Evolutionary conservation across 2,888 invertebrate species (phyloP).

Genomic region (Poecilobothrus nobilitatus): DNA sequence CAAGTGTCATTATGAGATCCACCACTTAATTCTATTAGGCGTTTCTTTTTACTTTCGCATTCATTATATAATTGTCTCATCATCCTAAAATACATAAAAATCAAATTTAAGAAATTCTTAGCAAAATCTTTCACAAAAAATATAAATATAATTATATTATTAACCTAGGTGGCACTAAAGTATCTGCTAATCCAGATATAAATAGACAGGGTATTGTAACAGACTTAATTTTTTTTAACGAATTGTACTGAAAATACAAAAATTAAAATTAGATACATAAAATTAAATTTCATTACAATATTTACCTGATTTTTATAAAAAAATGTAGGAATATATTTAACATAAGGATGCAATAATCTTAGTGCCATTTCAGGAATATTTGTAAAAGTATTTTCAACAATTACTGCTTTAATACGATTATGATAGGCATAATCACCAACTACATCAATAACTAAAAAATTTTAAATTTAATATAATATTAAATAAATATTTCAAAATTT

Average conservation of each 20-base stretch:
- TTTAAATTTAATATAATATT: background rate
- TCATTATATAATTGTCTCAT: slow-evolving; percentile 68
- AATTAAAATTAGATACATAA: background rate
- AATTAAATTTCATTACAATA: slow-evolving; percentile 8
- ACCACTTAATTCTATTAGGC: slow-evolving; percentile 64
- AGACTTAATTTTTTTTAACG: slow-evolving; percentile 62
- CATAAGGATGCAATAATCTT: slow-evolving; percentile 51
- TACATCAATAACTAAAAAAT: slow-evolving; percentile 54
- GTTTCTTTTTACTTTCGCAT: slow-evolving; percentile 69
- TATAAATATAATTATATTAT: background rate
- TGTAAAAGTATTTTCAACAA: slow-evolving; percentile 93
- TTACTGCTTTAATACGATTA: slow-evolving; percentile 72
- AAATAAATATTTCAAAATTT: background rate
- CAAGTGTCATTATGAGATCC: slow-evolving; percentile 95
- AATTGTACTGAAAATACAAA: slow-evolving; percentile 56
- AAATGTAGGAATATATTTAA: slow-evolving; percentile 73
- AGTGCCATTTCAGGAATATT: slow-evolving; percentile 89
- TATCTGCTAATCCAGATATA: slow-evolving; percentile 79
- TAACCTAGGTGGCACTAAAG: slow-evolving; percentile 68
- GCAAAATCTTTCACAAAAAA: too few species aligned
- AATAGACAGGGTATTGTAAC: slow-evolving; percentile 73
- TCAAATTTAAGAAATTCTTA: background rate
- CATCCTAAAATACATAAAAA: slow-evolving; percentile 51
- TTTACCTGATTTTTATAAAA: slow-evolving; percentile 86
- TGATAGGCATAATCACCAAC: slow-evolving; percentile 67